These are phyloP conservation scores for Tetraodon nigroviridis DNA, from an alignment of 2,113 vertebrate species.

Conservation along the genomic window DNA sequence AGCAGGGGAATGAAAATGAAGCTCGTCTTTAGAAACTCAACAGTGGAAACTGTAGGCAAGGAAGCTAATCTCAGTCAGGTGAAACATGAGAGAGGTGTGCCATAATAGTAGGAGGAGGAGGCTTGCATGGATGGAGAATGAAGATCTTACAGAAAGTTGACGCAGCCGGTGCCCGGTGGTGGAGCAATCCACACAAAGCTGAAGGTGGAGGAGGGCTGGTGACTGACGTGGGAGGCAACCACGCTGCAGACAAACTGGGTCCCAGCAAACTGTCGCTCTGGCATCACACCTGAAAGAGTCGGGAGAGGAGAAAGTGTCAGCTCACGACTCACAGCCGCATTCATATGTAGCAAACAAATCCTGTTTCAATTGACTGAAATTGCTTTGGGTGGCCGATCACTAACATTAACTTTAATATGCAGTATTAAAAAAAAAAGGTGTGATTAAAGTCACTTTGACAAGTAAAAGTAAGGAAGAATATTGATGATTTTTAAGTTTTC, in stretches of 20 bases:
- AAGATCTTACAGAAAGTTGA: conserved; percentile 94
- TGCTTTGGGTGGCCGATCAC: background rate
- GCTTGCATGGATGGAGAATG: too few relatives aligned
- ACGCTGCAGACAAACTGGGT: conserved; percentile 99
- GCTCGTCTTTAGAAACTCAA: conserved; percentile 2
- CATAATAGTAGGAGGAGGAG: too few relatives aligned
- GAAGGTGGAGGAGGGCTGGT: conserved; percentile 90
- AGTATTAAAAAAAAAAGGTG: background rate
- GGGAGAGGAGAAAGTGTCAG: background rate
- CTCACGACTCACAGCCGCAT: background rate
- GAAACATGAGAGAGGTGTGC: background rate
- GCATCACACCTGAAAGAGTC: conserved; percentile 82
- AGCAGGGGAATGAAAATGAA: conserved; percentile 1
- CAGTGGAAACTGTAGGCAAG: background rate
- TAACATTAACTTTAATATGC: conserved; percentile 3
- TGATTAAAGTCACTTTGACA: background rate
- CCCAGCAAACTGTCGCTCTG: conserved; percentile 87
- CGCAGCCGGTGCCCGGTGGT: conserved; percentile 94
- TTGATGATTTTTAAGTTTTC: background rate
- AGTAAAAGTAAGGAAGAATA: background rate
- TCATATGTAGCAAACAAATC: conserved; percentile 16
- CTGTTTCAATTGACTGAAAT: background rate
- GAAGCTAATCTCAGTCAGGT: background rate
- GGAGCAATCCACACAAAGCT: conserved; percentile 98
- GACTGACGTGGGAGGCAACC: conserved; percentile 95